A percentile compares a stretch with the other conserved stretches of the same genome.
These are phyloP conservation scores for Eulithis prunata DNA, from an alignment of 2,888 invertebrate genomes.

Conservation along the genomic window DNA sequence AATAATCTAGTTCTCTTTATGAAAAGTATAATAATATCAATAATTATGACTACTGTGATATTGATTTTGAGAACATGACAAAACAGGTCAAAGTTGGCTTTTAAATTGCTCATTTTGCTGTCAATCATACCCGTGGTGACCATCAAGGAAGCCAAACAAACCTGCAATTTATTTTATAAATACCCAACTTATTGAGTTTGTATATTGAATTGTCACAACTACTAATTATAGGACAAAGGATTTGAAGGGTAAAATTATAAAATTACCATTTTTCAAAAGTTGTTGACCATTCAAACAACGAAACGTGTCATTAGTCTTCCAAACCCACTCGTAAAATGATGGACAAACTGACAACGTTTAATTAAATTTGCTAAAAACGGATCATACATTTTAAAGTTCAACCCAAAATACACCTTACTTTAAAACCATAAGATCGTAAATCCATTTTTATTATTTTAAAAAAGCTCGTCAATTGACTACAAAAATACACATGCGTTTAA, in stretches of 20 bases:
- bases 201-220: conserved; percentile 40
- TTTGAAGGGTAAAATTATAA: conserved; percentile 40
- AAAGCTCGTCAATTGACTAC: conserved; percentile 18
- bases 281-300: conserved; percentile 50
- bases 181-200: conserved; percentile 17
- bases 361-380: conserved; percentile 63
- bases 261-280: conserved; percentile 45
- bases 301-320: conserved; percentile 57
- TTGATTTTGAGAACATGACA: conserved; percentile 11
- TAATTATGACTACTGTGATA: conserved; percentile 6
- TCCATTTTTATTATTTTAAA: not conserved
- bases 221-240: conserved; percentile 41
- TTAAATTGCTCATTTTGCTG: conserved; percentile 29
- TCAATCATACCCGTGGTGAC: conserved; percentile 35
- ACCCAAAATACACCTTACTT: conserved; percentile 13
- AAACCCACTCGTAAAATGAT: conserved; percentile 50
- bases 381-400: conserved; percentile 49
- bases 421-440: not conserved
- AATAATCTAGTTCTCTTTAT: too few relatives aligned
- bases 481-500: conserved; percentile 28
- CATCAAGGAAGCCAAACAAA: conserved; percentile 34
- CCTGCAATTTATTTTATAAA: conserved; percentile 40
- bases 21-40: too few relatives aligned
- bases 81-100: conserved; percentile 28
- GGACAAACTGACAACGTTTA: conserved; percentile 59